Evolutionary conservation across 2,797 vertebrate species (phyloP).

Genomic region (Microctenopoma lineatum): DNA sequence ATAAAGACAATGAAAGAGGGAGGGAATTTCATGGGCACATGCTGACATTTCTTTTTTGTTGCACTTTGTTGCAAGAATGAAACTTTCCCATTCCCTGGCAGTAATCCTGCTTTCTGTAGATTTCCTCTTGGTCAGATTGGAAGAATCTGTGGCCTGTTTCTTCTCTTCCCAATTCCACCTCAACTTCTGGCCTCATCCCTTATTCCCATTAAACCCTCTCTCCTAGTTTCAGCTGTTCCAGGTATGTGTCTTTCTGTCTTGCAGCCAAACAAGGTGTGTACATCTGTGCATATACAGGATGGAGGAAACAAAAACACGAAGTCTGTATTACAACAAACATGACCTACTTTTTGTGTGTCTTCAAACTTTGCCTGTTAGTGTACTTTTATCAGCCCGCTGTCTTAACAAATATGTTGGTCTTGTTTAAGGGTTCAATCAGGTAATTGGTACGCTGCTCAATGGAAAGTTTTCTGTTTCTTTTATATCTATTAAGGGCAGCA

Average conservation of each 20-base stretch:
- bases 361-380: conserved; percentile 54
- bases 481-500: not conserved
- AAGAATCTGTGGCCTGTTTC: conserved; percentile 41
- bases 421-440: conserved; percentile 11
- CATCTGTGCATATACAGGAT: not conserved
- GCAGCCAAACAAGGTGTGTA: no score
- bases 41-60: conserved; percentile 21
- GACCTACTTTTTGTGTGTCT: conserved; percentile 56
- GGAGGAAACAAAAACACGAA: not conserved
- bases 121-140: conserved; percentile 36
- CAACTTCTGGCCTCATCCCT: conserved; percentile 1
- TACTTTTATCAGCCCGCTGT: not conserved
- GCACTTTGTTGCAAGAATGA: conserved; percentile 38
- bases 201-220: conserved; percentile 26
- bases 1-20: conserved; percentile 16
- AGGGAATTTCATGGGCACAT: conserved; percentile 10
- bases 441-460: conserved; percentile 28
- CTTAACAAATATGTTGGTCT: not conserved
- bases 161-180: conserved; percentile 16
- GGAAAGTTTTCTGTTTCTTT: conserved; percentile 16
- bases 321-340: conserved; percentile 22
- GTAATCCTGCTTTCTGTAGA: conserved; percentile 28
- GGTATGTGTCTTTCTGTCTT: conserved; percentile 6
- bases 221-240: conserved; percentile 18
- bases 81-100: conserved; percentile 48